These are phyloP conservation scores for Hirtodrosophila histrioides DNA, from an alignment of 2,888 invertebrate genomes.

Conservation along the genomic window DNA sequence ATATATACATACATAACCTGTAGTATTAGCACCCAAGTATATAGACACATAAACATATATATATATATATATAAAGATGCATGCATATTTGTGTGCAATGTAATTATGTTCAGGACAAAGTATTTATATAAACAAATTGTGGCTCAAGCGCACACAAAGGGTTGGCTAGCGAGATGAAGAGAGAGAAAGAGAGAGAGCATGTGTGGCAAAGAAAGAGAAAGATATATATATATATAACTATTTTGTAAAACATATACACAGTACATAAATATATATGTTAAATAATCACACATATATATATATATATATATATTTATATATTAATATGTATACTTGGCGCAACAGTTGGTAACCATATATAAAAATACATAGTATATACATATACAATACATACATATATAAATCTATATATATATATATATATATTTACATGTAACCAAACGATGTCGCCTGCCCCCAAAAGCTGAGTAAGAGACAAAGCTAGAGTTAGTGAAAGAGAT, in stretches of 20 bases:
- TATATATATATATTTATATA: conserved; percentile 17
- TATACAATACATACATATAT: conserved; percentile 14
- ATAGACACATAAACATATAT: conserved; percentile 10
- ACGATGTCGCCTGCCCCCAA: conserved; percentile 37
- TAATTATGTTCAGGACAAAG: conserved; percentile 27
- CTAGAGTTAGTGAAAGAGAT: not conserved
- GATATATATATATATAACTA: conserved; percentile 45
- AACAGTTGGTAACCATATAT: conserved; percentile 36
- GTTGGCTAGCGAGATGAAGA: conserved; percentile 3
- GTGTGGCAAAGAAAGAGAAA: conserved; percentile 4
- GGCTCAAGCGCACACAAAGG: not conserved
- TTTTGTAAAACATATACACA: conserved; percentile 70
- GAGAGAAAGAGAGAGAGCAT: not conserved
- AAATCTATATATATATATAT: conserved; percentile 21
- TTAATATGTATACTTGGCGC: conserved; percentile 22
- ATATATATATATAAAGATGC: too few species aligned
- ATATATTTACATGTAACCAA: conserved; percentile 23
- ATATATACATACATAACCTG: conserved; percentile 8
- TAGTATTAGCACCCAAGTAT: conserved; percentile 43
- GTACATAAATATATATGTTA: conserved; percentile 48
- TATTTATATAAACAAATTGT: conserved; percentile 36
- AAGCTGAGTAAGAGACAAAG: not conserved
- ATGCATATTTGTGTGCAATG: conserved; percentile 15
- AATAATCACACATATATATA: conserved; percentile 31
- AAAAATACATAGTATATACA: conserved; percentile 18